Conservation (phyloP, 2,797 vertebrate genomes). For the Synanceia verrucosa region DNA sequence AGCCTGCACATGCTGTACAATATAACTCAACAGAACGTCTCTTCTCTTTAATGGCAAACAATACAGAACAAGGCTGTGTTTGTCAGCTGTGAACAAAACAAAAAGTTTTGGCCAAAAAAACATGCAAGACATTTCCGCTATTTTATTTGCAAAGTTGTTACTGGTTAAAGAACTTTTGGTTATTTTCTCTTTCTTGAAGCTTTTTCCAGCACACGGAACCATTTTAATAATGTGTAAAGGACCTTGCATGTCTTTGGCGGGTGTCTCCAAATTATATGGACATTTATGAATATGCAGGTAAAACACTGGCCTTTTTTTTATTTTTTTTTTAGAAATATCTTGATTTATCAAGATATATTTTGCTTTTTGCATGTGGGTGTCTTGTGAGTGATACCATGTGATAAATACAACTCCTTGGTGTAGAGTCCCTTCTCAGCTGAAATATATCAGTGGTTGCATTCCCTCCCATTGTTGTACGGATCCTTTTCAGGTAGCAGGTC, state of each 20-base stretch:
- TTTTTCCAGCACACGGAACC: slow-evolving; percentile 23
- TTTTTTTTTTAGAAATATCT: not conserved
- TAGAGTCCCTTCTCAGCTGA: slow-evolving; percentile 41
- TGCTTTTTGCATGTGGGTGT: slow-evolving; percentile 64
- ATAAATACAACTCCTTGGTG: slow-evolving; percentile 49
- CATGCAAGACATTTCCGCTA: slow-evolving; percentile 24
- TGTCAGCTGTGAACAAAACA: slow-evolving; percentile 45
- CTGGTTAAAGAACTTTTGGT: slow-evolving; percentile 39
- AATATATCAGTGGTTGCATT: slow-evolving; percentile 38
- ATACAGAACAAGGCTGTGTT: slow-evolving; percentile 40
- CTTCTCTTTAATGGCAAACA: slow-evolving; percentile 40
- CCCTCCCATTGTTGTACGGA: slow-evolving; percentile 16
- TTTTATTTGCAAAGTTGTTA: slow-evolving; percentile 29
- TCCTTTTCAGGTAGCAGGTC: slow-evolving; percentile 28
- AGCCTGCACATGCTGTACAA: slow-evolving; percentile 42
- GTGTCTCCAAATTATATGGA: slow-evolving; percentile 11
- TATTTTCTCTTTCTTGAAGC: slow-evolving; percentile 36
- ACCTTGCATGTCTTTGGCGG: slow-evolving; percentile 33
- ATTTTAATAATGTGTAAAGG: slow-evolving; percentile 21
- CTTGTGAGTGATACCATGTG: slow-evolving; percentile 63
- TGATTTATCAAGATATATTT: slow-evolving; percentile 29
- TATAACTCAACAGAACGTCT: slow-evolving; percentile 48
- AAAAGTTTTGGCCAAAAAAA: slow-evolving; percentile 32
- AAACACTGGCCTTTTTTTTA: slow-evolving; percentile 24
- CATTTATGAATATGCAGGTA: slow-evolving; percentile 38